A percentile compares a stretch with the other conserved stretches of the same genome.
These are phyloP conservation scores for Neocrepidodera transversa DNA, from an alignment of 2,888 invertebrate genomes.

Conservation along the genomic window DNA sequence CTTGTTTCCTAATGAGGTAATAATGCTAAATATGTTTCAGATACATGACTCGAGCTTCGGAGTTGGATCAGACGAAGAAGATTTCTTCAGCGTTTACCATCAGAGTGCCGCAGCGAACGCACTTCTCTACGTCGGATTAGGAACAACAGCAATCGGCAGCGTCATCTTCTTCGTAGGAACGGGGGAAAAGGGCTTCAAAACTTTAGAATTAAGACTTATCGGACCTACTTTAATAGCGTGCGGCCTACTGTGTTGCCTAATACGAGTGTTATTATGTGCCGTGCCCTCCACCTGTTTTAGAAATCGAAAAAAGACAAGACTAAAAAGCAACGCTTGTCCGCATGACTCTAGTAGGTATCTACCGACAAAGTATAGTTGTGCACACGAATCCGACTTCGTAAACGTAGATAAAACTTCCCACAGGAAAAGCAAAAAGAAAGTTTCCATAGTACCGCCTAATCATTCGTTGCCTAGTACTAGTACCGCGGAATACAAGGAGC, in stretches of 20 bases:
- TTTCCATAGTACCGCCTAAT: constrained; percentile 55
- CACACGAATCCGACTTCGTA: constrained; percentile 50
- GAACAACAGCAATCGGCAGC: constrained; percentile 82
- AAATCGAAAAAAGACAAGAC: constrained; percentile 70
- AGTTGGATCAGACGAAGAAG: constrained; percentile 71
- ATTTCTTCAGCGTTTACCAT: constrained; percentile 70
- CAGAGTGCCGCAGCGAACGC: constrained; percentile 85
- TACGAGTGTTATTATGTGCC: constrained; percentile 84
- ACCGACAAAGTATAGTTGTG: constrained; percentile 60
- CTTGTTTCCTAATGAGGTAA: no score
- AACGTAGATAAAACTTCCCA: constrained; percentile 51
- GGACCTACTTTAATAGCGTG: constrained; percentile 77
- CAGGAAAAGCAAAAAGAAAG: constrained; percentile 57
- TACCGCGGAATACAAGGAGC: constrained; percentile 54
- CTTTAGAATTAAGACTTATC: constrained; percentile 83
- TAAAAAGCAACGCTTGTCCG: constrained; percentile 59
- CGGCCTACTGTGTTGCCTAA: constrained; percentile 82
- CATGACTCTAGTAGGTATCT: constrained; percentile 59
- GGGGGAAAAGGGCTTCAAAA: constrained; percentile 88
- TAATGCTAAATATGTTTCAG: constrained; percentile 65
- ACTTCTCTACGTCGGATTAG: constrained; percentile 84
- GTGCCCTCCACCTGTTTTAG: constrained; percentile 77
- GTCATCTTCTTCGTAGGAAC: constrained; percentile 90
- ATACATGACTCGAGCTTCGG: constrained; percentile 84
- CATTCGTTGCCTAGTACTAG: constrained; percentile 58